Evolutionary conservation across 2,797 vertebrate genomes (phyloP).

Genomic region (Pipistrellus kuhlii): DNA sequence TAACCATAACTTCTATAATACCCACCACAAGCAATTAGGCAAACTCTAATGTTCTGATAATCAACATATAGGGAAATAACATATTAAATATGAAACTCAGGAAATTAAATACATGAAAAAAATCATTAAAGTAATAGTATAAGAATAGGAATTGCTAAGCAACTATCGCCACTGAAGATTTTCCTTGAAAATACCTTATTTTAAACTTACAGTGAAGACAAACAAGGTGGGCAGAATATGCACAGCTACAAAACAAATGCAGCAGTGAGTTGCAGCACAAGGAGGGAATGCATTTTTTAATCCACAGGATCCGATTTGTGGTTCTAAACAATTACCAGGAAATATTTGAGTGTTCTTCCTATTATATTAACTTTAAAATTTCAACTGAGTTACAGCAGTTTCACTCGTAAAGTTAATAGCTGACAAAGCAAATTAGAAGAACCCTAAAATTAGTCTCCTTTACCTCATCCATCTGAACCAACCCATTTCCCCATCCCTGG

Average conservation of each 20-base stretch:
- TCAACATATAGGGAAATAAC: constrained; percentile 72
- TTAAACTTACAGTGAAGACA: constrained; percentile 70
- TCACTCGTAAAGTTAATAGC: constrained; percentile 26
- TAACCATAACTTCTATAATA: constrained; percentile 81
- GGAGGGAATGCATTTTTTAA: constrained; percentile 52
- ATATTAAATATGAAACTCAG: constrained; percentile 56
- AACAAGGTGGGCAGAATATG: constrained; percentile 36
- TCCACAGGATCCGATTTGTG: constrained; percentile 42
- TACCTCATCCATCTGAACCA: constrained; percentile 46
- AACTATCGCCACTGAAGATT: constrained; percentile 40
- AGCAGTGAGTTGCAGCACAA: constrained; percentile 37
- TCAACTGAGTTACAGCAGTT: constrained; percentile 65
- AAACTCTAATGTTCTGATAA: constrained; percentile 79
- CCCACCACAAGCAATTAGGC: constrained; percentile 75
- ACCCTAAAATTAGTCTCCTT: constrained; percentile 57
- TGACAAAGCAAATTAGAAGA: constrained; percentile 65
- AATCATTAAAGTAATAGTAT: constrained; percentile 47
- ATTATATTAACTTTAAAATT: constrained; percentile 56
- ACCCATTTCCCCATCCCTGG: constrained; percentile 7
- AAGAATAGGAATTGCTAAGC: constrained; percentile 46
- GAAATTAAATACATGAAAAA: constrained; percentile 62
- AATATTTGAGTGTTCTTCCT: constrained; percentile 55
- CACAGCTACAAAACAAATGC: constrained; percentile 53
- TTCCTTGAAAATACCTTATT: constrained; percentile 50
- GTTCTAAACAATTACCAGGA: constrained; percentile 44